Conservation (phyloP, 2,888 invertebrate species). For the Eurytoma californica region DNA sequence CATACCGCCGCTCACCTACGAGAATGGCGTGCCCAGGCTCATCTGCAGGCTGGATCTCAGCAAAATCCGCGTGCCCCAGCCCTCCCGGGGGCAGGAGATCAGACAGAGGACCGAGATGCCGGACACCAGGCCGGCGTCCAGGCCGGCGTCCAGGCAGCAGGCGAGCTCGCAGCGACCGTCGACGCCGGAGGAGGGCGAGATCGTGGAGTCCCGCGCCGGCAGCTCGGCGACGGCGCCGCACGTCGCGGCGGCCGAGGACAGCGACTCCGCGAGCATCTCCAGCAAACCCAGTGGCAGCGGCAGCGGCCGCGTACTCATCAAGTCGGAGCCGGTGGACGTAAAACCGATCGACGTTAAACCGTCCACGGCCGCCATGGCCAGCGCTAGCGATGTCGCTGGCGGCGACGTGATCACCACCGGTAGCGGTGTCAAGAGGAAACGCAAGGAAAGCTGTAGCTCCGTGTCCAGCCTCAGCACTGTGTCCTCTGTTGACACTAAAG, state of each 20-base stretch:
- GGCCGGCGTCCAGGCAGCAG: conserved; percentile 71
- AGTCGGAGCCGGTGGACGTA: conserved; percentile 28
- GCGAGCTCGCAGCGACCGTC: conserved; percentile 64
- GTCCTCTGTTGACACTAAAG: conserved; percentile 68
- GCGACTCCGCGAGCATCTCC: conserved; percentile 38
- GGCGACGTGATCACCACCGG: conserved; percentile 11
- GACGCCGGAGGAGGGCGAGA: conserved; percentile 73
- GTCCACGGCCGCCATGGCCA: background rate
- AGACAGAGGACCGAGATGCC: conserved; percentile 76
- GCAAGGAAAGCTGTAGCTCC: conserved; percentile 62
- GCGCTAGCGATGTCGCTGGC: conserved; percentile 13
- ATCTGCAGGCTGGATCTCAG: conserved; percentile 75
- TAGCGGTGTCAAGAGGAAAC: conserved; percentile 51
- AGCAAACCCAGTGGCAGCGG: background rate
- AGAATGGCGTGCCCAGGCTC: conserved; percentile 70
- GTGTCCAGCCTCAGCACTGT: conserved; percentile 70
- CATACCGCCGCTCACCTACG: conserved; percentile 65
- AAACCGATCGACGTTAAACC: conserved; percentile 32
- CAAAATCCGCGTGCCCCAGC: conserved; percentile 67
- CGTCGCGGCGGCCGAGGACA: conserved; percentile 31
- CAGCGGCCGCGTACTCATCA: background rate
- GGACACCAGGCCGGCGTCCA: conserved; percentile 76
- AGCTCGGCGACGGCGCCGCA: background rate
- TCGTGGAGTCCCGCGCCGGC: conserved; percentile 62
- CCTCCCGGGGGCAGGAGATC: conserved; percentile 73